Conservation (phyloP, 2,797 vertebrate genomes). For the Ceryle rudis region DNA sequence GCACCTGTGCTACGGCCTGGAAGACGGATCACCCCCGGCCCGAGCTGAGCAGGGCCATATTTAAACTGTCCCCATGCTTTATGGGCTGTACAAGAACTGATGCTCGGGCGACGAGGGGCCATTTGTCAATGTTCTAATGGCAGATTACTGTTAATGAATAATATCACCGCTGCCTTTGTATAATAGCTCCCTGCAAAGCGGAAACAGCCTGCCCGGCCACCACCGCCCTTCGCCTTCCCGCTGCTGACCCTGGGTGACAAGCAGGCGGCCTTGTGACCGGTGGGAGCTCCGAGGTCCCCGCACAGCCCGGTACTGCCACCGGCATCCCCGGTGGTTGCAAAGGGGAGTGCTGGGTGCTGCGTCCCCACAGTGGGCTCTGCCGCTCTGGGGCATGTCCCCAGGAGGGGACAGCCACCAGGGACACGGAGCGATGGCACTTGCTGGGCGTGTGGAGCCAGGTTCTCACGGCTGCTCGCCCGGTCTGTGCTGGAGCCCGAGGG, state of each 20-base stretch:
- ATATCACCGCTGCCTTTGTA: conserved; percentile 87
- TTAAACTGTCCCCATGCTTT: conserved; percentile 97
- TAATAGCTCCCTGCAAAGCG: conserved; percentile 63
- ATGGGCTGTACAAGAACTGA: conserved; percentile 84
- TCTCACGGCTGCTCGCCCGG: fast-evolving
- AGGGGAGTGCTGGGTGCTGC: background rate
- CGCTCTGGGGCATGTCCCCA: background rate
- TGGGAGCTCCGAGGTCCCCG: fast-evolving
- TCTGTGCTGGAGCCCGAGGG: background rate
- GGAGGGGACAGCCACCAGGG: background rate
- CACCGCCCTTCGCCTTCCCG: background rate
- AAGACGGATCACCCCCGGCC: conserved; percentile 85
- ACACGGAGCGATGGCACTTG: background rate
- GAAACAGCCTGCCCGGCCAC: background rate
- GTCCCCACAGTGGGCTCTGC: background rate
- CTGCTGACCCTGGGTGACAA: background rate
- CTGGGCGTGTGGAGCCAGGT: background rate
- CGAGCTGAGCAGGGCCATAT: conserved; percentile 91
- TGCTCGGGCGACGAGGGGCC: conserved; percentile 78
- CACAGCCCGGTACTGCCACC: background rate
- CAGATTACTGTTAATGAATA: conserved; percentile 94
- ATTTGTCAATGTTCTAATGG: conserved; percentile 90
- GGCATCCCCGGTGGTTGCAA: fast-evolving
- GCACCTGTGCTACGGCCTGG: conserved; percentile 81
- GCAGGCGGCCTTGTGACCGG: background rate